A percentile compares a stretch with the other conserved stretches of the same genome.
These are phyloP conservation scores for Anser cygnoides DNA, from an alignment of 2,113 vertebrate species.

Conservation along the genomic window DNA sequence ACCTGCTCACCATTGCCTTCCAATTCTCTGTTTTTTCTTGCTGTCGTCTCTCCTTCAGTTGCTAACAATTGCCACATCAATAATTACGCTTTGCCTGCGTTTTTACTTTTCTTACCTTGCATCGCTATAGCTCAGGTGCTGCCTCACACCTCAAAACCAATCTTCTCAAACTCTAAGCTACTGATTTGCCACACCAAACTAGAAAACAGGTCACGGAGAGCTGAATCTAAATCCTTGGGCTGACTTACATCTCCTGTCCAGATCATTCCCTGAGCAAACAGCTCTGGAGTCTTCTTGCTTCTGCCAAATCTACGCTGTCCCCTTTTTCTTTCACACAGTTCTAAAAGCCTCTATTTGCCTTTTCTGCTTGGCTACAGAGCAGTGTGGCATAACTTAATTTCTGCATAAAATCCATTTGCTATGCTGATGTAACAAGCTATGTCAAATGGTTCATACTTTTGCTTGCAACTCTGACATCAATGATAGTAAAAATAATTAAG, in stretches of 20 bases:
- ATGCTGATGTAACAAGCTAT: neutral
- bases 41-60: neutral
- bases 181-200: neutral
- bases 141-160: neutral
- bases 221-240: neutral
- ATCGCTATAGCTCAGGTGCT: neutral
- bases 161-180: neutral
- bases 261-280: neutral
- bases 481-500: slow-evolving; percentile 28
- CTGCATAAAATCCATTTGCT: neutral
- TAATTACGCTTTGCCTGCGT: neutral
- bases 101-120: neutral
- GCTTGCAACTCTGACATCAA: neutral
- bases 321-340: neutral
- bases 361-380: neutral
- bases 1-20: neutral
- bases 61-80: neutral
- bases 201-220: neutral
- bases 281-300: neutral
- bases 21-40: neutral
- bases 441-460: neutral
- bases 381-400: neutral
- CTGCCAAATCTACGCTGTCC: neutral
- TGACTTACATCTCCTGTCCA: neutral
- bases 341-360: neutral